Evolutionary conservation across 2,888 invertebrate genomes (phyloP).

Genomic region (Cloeon dipterum): DNA sequence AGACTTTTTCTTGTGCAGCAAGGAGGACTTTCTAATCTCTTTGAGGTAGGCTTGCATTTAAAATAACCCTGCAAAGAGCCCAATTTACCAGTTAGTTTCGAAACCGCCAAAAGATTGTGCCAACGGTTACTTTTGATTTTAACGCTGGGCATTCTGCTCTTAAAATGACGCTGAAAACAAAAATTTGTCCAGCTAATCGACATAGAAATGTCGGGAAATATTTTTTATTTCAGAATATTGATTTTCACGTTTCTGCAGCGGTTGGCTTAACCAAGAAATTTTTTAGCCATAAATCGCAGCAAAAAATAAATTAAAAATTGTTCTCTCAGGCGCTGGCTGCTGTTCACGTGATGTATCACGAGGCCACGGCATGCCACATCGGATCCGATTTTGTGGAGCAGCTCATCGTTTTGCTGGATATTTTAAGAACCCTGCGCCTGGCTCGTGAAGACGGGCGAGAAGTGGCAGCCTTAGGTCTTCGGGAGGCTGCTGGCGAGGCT

Average conservation of each 20-base stretch:
- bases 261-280: background rate
- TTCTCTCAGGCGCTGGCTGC: slow-evolving; percentile 54
- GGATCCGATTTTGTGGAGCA: slow-evolving; percentile 66
- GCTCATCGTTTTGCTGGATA: slow-evolving; percentile 24
- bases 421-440: slow-evolving; percentile 26
- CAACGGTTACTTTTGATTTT: no score
- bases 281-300: background rate
- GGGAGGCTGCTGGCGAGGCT: slow-evolving; percentile 73
- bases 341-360: slow-evolving; percentile 80
- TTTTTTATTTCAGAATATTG: no score
- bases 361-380: slow-evolving; percentile 74
- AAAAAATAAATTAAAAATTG: background rate
- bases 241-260: no score
- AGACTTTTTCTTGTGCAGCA: slow-evolving; percentile 74
- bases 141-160: no score
- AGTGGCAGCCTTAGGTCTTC: slow-evolving; percentile 54
- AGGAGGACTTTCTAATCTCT: slow-evolving; percentile 59
- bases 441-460: slow-evolving; percentile 39
- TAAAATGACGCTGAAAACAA: no score
- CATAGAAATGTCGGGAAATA: no score
- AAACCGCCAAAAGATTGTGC: no score
- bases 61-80: no score
- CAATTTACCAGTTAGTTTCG: no score
- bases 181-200: no score
- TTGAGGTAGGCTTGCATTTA: slow-evolving; percentile 45